phyloP scores from a whole-genome alignment of 2,888 invertebrate species.

The Anthophora plumipes region DNA sequence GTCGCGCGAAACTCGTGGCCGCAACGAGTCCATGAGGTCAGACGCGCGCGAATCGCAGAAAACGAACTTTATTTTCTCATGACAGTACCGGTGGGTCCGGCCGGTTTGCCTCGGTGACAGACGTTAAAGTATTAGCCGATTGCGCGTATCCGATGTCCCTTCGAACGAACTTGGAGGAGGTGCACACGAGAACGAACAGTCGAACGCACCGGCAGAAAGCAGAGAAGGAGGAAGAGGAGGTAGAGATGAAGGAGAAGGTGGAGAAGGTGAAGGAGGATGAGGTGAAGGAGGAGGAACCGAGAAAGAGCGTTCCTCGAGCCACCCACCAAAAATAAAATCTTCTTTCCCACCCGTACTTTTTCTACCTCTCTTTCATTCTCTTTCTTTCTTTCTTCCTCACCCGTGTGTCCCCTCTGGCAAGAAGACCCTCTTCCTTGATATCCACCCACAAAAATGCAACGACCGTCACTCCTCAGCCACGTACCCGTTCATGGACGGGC shows the following conservation, averaged over 20 bases:
- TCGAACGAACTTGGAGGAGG: constrained; percentile 57
- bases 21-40: constrained; percentile 34
- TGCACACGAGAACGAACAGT: constrained; percentile 50
- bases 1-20: constrained; percentile 32
- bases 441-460: constrained; percentile 73
- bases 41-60: constrained; percentile 57
- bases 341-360: constrained; percentile 65
- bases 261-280: constrained; percentile 16
- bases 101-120: constrained; percentile 66
- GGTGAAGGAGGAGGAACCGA: constrained; percentile 35
- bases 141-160: constrained; percentile 70
- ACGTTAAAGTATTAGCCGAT: constrained; percentile 73
- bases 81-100: constrained; percentile 60
- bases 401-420: constrained; percentile 59
- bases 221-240: constrained; percentile 2
- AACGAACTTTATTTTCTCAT: constrained; percentile 66
- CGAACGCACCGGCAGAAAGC: constrained; percentile 15
- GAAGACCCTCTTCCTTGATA: constrained; percentile 71
- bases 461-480: constrained; percentile 60
- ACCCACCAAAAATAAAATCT: constrained; percentile 71
- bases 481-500: constrained; percentile 48
- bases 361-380: constrained; percentile 30
- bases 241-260: too few relatives aligned
- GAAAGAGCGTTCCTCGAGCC: constrained; percentile 58
- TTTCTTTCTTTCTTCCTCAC: constrained; percentile 20